These are phyloP conservation scores for Oreochromis mossambicus DNA, from an alignment of 2,797 vertebrate genomes.

Conservation along the genomic window DNA sequence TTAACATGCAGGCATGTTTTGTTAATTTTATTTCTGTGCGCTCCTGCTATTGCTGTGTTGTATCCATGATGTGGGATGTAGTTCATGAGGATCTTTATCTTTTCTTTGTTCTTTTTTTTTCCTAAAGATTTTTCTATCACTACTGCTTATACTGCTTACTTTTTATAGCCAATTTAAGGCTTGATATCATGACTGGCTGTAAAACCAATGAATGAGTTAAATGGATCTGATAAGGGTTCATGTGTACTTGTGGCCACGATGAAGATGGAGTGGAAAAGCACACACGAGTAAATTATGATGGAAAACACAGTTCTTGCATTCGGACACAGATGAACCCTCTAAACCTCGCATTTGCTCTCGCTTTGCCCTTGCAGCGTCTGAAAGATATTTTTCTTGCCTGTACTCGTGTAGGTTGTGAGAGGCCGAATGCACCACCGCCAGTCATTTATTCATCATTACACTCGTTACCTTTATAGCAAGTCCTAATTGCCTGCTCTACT, in stretches of 20 bases:
- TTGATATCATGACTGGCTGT: background rate
- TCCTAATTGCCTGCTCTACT: constrained; percentile 59
- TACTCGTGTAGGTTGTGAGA: background rate
- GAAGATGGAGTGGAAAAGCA: background rate
- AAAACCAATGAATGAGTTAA: background rate
- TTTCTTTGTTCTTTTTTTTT: background rate
- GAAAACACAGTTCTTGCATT: background rate
- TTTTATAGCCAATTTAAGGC: constrained; percentile 46
- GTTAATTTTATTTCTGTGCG: constrained; percentile 29
- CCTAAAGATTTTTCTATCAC: constrained; percentile 1
- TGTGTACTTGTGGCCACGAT: background rate
- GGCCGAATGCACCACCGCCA: background rate
- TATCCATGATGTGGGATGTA: constrained; percentile 34
- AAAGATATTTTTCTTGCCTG: background rate
- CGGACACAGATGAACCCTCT: background rate
- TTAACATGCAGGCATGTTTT: constrained; percentile 86
- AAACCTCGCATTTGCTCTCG: background rate
- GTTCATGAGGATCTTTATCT: background rate
- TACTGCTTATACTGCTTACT: constrained; percentile 21
- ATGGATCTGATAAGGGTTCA: constrained; percentile 20
- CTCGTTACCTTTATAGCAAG: constrained; percentile 26
- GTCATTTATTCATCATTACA: background rate
- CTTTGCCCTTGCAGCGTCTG: background rate
- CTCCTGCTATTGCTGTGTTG: background rate
- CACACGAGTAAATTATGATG: background rate